Evolutionary conservation across 2,888 invertebrate species (phyloP), one percentile per base, ranked within the genome.

Genomic region (Tetragnatha montana): DNA sequence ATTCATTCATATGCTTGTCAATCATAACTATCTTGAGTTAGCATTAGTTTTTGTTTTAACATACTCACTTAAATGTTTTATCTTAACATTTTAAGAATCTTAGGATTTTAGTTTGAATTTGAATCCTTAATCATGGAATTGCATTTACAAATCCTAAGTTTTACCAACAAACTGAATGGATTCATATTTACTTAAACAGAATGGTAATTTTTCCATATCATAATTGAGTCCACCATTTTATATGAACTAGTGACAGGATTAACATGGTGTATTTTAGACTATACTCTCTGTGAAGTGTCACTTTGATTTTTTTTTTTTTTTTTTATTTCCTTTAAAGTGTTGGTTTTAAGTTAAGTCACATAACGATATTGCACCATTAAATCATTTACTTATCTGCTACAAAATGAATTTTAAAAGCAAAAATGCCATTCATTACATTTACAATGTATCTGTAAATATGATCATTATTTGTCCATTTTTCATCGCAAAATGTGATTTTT

Each of bases 401-500:
- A 80, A 86, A 79, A 81, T 50, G 49, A 76, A 71, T 68, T 21
- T 74, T 35, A 74, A 78, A 22, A 35, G 60, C n/a, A 73, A 80
- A 75, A 81, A 74, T 79, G 7, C 19, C 50, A 74, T 73, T 85
- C 81, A 89, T 82, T 81, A 80, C 80, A 87, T 80, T 68, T 60
- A 82, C 70, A 71, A 68, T 83, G 82, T 87, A 71, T 87, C 21
- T 90, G 87, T 90, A 87, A 87, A 87, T 90, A 87, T 17, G 19
- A 90, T 74, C 87, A 90, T 90, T 73, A 79, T 87, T 86, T 86
- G 87, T 90, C 89, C 86, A 90, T 87, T 85, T n/a, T 81, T 90
- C 89, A 90, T 90, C 81, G 76, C 78, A 82, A 87, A 86, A 87
- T 86, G 86, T 86, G 89, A 90, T 86, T 87, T 90, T 87, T 90